Evolutionary conservation across 2,113 vertebrate genomes (phyloP), one percentile per base, ranked within the genome.

Genomic region (Pica pica): DNA sequence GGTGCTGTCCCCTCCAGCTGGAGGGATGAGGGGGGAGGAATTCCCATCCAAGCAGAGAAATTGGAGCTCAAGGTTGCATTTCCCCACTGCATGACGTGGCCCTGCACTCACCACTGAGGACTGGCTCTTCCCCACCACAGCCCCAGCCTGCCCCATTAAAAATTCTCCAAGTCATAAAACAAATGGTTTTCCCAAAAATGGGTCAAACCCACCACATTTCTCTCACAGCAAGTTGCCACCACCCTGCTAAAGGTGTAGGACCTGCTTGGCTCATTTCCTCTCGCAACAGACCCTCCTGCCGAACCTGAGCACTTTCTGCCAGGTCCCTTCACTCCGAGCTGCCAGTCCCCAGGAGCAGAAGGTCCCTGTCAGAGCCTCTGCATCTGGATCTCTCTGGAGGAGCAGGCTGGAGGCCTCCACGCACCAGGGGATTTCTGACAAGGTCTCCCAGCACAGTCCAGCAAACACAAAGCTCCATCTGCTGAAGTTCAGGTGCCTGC

Each of bases 1-100:
- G 63, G n/a, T 31, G 35, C 37, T 87, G 41, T 61, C 16, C 21
- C 6, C 13, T 81, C 15, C 69, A 52, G 17, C 33, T 16, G 23
- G 7, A 76, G 24, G 6, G 8, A 14, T n/a, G 56, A 11, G 16
- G 5, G 41, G 23, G 77, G 37, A 91, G 30, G 26, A 13, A 0
- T 87, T 24, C 14, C 42, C 22, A 50, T 7, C 21, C 13, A 2
- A 69, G 60, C 42, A 55, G n/a, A 69, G 64, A 35, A 84, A 31
- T 0, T 20, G 23, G 39, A 46, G 55, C 59, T 84, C 18, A 7
- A 74, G 56, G 60, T 27, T 81, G 37, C 18, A 6, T 80, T 49
- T 81, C 13, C n/a, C 33, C 46, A 16, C 37, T 19, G 14, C 5
- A 4, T 6, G 74, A 19, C 0, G 0, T 19, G 20, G 26, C 33